phyloP scores from a whole-genome alignment of 2,888 invertebrate genomes.

The Acrobasis suavella region DNA sequence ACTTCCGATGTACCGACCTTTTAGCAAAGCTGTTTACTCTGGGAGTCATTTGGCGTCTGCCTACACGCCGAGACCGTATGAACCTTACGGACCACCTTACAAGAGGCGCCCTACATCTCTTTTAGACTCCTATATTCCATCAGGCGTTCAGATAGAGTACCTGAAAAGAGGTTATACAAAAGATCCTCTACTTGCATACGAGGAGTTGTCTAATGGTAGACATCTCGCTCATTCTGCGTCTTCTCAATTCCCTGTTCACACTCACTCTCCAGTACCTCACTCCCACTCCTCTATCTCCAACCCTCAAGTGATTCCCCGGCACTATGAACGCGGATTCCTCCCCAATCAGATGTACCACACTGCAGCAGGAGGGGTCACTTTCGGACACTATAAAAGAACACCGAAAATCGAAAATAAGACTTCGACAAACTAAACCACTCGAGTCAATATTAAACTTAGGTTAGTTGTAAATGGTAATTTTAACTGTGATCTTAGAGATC shows the following conservation, averaged over 20 bases:
- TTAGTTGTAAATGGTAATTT: constrained; percentile 4
- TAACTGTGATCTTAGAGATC: constrained; percentile 16
- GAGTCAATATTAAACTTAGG: constrained; percentile 26
- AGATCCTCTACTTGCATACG: constrained; percentile 69
- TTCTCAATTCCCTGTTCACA: constrained; percentile 1
- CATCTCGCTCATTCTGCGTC: constrained; percentile 42
- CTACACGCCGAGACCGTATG: constrained; percentile 52
- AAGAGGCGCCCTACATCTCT: constrained; percentile 76
- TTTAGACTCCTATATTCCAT: constrained; percentile 84
- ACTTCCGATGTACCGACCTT: constrained; percentile 63
- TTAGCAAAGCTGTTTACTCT: constrained; percentile 62
- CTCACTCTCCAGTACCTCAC: constrained; percentile 5
- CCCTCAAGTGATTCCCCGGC: constrained; percentile 48
- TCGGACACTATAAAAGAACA: constrained; percentile 70
- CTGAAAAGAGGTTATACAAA: constrained; percentile 69
- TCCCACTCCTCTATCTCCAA: constrained; percentile 29
- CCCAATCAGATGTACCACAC: constrained; percentile 79
- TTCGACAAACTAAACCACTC: constrained; percentile 39
- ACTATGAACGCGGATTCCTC: constrained; percentile 72
- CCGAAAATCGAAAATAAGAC: constrained; percentile 55
- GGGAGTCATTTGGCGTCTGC: constrained; percentile 44
- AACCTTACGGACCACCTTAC: constrained; percentile 47
- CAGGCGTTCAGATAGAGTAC: constrained; percentile 77
- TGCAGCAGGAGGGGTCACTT: constrained; percentile 67
- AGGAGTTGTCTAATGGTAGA: constrained; percentile 64